These are phyloP conservation scores for Nephrotoma guestfalica DNA, from an alignment of 2,888 invertebrate species.

Conservation along the genomic window DNA sequence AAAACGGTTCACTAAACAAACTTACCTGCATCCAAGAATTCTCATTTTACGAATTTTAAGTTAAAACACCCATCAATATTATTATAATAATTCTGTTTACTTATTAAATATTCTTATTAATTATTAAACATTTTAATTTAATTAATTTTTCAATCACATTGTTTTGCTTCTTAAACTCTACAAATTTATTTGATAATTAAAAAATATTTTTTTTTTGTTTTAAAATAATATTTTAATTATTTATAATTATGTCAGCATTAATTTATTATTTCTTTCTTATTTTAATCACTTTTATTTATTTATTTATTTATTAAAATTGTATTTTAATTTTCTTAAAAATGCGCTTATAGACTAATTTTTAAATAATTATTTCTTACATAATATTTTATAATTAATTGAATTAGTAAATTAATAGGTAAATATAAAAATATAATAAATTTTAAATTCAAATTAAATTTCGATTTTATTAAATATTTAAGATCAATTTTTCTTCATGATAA, in stretches of 20 bases:
- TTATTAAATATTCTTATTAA: background rate
- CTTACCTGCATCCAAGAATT: too few relatives aligned
- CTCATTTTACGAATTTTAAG: too few relatives aligned
- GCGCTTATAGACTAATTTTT: too few relatives aligned
- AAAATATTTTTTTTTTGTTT: background rate
- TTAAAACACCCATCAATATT: too few relatives aligned
- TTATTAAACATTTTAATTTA: background rate
- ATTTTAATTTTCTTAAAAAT: background rate
- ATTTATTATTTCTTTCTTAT: background rate
- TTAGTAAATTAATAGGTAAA: background rate
- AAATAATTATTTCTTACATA: too few relatives aligned
- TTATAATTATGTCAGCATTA: background rate
- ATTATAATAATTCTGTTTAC: background rate
- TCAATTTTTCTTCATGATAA: background rate
- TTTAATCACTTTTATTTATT: background rate
- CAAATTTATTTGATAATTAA: background rate
- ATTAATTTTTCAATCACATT: background rate
- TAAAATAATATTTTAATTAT: background rate
- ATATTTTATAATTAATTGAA: background rate
- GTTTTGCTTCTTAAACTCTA: background rate
- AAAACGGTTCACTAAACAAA: too few relatives aligned
- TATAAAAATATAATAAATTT: background rate
- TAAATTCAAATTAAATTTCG: background rate
- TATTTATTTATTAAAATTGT: background rate
- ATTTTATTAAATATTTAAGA: background rate